These are phyloP conservation scores for Megaceryle torquata DNA, from an alignment of 2,113 vertebrate genomes.

Conservation along the genomic window DNA sequence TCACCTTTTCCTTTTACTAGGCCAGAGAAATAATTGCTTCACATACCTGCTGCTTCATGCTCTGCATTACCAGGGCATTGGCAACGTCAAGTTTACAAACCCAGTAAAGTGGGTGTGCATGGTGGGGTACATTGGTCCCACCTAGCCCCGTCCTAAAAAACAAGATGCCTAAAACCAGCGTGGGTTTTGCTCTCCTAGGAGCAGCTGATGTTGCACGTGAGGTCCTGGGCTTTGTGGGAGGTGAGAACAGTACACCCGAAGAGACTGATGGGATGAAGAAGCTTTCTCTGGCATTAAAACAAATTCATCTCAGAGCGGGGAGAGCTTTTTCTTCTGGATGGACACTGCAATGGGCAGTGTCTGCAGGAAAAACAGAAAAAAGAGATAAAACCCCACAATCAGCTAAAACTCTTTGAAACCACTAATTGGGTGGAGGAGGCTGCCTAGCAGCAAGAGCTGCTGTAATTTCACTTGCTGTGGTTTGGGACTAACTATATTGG, in stretches of 20 bases:
- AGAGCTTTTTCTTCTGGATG: neutral
- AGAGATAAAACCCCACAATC: neutral
- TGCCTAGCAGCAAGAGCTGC: neutral
- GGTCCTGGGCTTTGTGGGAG: neutral
- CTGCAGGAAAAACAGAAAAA: neutral
- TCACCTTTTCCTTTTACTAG: neutral
- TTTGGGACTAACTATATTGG: neutral
- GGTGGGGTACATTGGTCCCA: neutral
- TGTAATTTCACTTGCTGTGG: neutral
- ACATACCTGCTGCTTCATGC: rapidly evolving
- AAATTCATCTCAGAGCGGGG: neutral
- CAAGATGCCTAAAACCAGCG: neutral
- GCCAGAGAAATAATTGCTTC: neutral
- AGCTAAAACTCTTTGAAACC: neutral
- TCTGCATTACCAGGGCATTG: neutral
- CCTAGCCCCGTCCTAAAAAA: neutral
- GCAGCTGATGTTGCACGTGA: neutral
- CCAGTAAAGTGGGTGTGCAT: neutral
- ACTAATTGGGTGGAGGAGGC: neutral
- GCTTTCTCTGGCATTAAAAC: neutral
- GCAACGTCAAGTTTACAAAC: neutral
- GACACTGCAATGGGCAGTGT: neutral
- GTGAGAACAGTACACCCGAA: rapidly evolving
- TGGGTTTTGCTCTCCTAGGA: neutral
- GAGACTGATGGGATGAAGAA: neutral